Percentiles rank a stretch among this genome's conserved stretches.
phyloP scores from a whole-genome alignment of 2,888 invertebrate genomes.

The Liodrosophila aerea region DNA sequence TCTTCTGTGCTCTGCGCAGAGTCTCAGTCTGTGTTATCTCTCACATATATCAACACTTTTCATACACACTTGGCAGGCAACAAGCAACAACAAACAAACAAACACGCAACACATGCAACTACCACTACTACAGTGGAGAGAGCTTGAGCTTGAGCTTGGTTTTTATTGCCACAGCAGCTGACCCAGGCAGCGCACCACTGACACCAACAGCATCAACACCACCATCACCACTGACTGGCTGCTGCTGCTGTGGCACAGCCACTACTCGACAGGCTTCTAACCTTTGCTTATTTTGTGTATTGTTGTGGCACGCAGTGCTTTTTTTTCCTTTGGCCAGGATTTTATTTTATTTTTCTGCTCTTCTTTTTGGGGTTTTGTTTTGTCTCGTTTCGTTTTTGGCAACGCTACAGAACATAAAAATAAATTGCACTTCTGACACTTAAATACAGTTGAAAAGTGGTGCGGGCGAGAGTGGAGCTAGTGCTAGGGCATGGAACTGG shows the following conservation, averaged over 20 bases:
- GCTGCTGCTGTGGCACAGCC: not conserved
- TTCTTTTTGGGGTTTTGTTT: conserved; percentile 3
- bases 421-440: conserved; percentile 78
- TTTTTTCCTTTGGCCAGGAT: conserved; percentile 28
- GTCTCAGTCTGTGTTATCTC: conserved; percentile 46
- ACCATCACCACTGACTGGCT: conserved; percentile 14
- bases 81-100: conserved; percentile 1
- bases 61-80: conserved; percentile 43
- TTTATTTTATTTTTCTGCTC: conserved; percentile 9
- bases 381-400: conserved; percentile 44
- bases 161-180: conserved; percentile 71
- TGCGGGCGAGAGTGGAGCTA: conserved; percentile 5
- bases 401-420: conserved; percentile 72
- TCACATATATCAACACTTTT: conserved; percentile 70
- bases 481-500: not conserved
- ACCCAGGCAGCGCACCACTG: conserved; percentile 21
- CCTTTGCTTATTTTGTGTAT: conserved; percentile 62
- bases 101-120: conserved; percentile 8
- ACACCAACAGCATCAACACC: not conserved
- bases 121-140: conserved; percentile 10
- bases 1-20: conserved; percentile 5
- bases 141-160: conserved; percentile 46
- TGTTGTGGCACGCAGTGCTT: conserved; percentile 49
- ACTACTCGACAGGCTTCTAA: conserved; percentile 30
- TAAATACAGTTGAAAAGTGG: conserved; percentile 65